Base-by-base conservation (phyloP, 2,888 invertebrate species). In the Agrotis clavis region DNA sequence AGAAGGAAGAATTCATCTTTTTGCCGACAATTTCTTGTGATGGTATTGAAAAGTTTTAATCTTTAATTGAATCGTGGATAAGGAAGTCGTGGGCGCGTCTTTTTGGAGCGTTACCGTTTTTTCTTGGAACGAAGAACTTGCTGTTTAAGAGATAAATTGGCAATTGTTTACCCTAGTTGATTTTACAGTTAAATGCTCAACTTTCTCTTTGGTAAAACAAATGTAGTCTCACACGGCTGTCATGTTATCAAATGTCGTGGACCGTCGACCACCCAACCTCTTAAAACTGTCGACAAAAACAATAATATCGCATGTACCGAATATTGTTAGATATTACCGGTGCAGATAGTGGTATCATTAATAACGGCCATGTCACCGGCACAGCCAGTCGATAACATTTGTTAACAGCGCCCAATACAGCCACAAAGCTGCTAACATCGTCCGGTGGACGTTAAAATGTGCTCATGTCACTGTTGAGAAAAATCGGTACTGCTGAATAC, bases 311-410 rank as follows among this genome's bases (percentile, higher is more conserved):
- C 81, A 82, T 85, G 85, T 79, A 75, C 66, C 76, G 62, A 81
- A 85, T 90, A 86, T 86, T 86, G 84, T 87, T 84, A 86, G 89
- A 86, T 88, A 87, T 87, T 84, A 82, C 76, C 79, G 77, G 78
- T 84, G 81, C 80, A 82, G 77, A 83, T 83, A 81, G 79, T 86
- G 79, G 87, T 87, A 87, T 90, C 90, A 89, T 93, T 92, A 91
- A 92, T 91, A 92, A 91, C 88, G 82, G 79, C 81, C 87, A 86
- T 88, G 92, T 90, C 91, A 90, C 84, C 88, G 74, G 77, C 74
- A 81, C 80, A 71, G 71, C 77, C 76, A 84, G 80, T 84, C 88
- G 89, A 90, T 91, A 92, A 91, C 93, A 92, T 92, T 92, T 89
- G 92, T 91, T 92, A 90, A 89, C 91, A 92, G 86, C 86, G 86